Percentiles rank a stretch among this genome's conserved stretches.
Conservation (phyloP, 2,888 invertebrate species). For the Poecilobothrus nobilitatus region DNA sequence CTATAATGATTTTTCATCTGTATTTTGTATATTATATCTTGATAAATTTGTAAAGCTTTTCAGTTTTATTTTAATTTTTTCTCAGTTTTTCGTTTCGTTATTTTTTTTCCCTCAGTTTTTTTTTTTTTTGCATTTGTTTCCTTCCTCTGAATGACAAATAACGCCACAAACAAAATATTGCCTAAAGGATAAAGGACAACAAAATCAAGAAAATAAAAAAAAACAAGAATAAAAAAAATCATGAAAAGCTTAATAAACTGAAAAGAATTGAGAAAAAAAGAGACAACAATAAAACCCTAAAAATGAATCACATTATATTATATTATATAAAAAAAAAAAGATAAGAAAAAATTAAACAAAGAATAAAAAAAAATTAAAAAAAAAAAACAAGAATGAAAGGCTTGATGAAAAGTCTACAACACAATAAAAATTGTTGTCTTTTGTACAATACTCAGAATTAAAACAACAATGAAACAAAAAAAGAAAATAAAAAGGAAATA, state of each 20-base stretch:
- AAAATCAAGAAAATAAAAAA: background rate
- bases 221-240: background rate
- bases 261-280: background rate
- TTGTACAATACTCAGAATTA: background rate
- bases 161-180: background rate
- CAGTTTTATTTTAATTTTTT: too few relatives aligned
- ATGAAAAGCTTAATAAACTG: background rate
- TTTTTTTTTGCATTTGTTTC: background rate
- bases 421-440: slow-evolving; percentile 5
- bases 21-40: background rate
- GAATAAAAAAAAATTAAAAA: background rate
- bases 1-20: background rate
- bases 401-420: slow-evolving; percentile 4
- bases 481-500: background rate
- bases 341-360: background rate
- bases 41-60: slow-evolving; percentile 6
- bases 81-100: too few relatives aligned
- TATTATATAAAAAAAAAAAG: background rate
- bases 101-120: too few relatives aligned
- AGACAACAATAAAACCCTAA: too few relatives aligned
- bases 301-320: background rate
- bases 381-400: background rate
- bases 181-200: slow-evolving; percentile 4
- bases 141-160: background rate
- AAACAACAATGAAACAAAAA: background rate